Percentiles rank a stretch among this genome's conserved stretches.
Conservation (phyloP, 2,797 vertebrate species). For the Myotis myotis region DNA sequence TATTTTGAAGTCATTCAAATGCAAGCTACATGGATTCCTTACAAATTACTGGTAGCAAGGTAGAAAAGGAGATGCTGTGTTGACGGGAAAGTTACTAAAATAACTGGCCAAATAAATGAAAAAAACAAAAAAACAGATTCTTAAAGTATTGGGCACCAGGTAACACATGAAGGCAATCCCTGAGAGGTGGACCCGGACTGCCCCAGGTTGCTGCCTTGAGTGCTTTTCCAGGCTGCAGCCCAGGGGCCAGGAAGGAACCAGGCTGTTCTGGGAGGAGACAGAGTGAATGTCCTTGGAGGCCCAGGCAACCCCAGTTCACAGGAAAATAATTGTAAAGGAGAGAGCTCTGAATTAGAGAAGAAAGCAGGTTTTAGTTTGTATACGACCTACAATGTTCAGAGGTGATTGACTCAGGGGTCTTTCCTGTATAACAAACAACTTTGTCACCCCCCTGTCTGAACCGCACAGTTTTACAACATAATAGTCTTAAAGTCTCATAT, state of each 20-base stretch:
- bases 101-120: neutral
- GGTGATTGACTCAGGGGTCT: neutral
- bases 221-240: neutral
- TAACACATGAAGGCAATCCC: neutral
- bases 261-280: neutral
- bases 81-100: neutral
- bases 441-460: neutral
- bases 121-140: neutral
- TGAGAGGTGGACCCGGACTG: neutral
- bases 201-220: neutral
- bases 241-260: neutral
- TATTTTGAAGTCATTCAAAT: neutral
- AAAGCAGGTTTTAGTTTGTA: neutral
- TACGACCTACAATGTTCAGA: neutral
- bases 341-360: neutral
- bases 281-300: neutral
- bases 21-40: neutral
- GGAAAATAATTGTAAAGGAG: neutral
- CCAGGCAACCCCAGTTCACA: neutral
- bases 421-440: neutral
- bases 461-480: neutral
- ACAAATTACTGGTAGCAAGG: neutral
- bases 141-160: neutral
- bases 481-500: neutral
- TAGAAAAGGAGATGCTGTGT: neutral